Percentiles rank a stretch among this genome's conserved stretches.
Evolutionary conservation across 2,797 vertebrate genomes (phyloP).

Genomic region (Pitangus sulphuratus): DNA sequence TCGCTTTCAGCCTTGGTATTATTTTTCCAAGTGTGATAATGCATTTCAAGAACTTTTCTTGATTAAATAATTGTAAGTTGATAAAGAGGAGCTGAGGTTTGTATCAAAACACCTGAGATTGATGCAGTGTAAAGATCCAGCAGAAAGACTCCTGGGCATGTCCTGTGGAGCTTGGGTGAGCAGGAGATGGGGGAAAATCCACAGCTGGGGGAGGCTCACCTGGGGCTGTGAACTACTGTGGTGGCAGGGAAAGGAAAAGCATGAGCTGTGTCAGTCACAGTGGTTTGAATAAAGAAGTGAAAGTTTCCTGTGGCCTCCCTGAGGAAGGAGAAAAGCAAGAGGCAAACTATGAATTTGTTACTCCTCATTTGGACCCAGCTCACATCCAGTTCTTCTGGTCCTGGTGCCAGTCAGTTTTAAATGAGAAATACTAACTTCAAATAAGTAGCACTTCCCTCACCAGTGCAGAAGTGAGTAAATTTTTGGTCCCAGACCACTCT

Average conservation of each 20-base stretch:
- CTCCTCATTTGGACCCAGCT: background rate
- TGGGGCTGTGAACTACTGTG: accelerated
- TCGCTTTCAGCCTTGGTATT: background rate
- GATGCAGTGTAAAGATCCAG: background rate
- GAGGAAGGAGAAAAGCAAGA: background rate
- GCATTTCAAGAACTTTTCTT: background rate
- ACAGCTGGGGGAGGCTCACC: accelerated
- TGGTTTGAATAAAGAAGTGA: background rate
- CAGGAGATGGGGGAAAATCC: background rate
- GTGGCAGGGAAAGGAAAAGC: background rate
- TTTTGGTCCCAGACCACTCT: background rate
- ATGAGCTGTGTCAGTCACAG: background rate
- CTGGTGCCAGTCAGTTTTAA: background rate
- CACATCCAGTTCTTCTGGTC: background rate
- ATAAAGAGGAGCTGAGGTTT: background rate
- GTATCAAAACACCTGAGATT: background rate
- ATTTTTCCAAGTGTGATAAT: background rate
- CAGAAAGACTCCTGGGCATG: background rate
- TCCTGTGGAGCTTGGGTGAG: background rate
- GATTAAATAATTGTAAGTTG: background rate
- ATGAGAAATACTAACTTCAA: background rate
- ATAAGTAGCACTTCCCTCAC: background rate
- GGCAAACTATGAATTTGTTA: too few species aligned
- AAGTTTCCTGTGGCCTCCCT: background rate
- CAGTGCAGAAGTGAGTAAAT: background rate